Evolutionary conservation across 1,140 invertebrate genomes (phyloP), one percentile per base, ranked within the genome.

Genomic region (Mactra quadrangularis): DNA sequence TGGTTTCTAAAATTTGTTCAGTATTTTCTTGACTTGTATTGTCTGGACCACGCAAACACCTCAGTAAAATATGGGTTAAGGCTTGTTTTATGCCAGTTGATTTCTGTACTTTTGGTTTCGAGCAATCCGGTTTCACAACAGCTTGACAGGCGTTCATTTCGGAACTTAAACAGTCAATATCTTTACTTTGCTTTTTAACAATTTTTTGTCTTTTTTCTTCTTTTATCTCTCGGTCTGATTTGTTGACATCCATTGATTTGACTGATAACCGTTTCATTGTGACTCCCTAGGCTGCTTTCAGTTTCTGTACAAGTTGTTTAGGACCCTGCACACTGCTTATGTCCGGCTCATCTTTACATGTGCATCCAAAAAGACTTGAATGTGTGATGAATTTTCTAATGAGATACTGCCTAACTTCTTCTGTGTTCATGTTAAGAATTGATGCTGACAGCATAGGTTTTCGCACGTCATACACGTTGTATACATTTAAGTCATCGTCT

Each of bases 201-300:
- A 22, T 7, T 29, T 70, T 81, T 17, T 31, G 38, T 31, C 71
- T n/a, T 52, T 47, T 45, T 19, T 82, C 60, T 75, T 50, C 60
- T 60, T 53, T 72, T 25, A 17, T 62, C 15, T 57, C 57, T n/a
- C 33, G 25, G 1, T 57, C 38, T 59, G 45, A 53, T 53, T 72
- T 47, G n/a, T n/a, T 38, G 25, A 25, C 35, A 38, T 38, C 9
- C 25, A 4, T 22, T 29, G 13, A 9, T 45, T 22, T 60, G 0
- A 29, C 25, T 29, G 35, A 22, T 17, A 35, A 29, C 38, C 60
- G 27, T 31, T 31, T 71, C 3, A 75, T 66, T 52, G 57, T 75
- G 7, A 68, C 45, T 41, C 79, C 79, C 55, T 64, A 62, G 1
- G 79, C 35, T 13, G 29, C 13, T 50, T 82, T 82, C 55, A 82